Evolutionary conservation across 2,797 vertebrate genomes (phyloP).

Genomic region (Coregonus suidteri): DNA sequence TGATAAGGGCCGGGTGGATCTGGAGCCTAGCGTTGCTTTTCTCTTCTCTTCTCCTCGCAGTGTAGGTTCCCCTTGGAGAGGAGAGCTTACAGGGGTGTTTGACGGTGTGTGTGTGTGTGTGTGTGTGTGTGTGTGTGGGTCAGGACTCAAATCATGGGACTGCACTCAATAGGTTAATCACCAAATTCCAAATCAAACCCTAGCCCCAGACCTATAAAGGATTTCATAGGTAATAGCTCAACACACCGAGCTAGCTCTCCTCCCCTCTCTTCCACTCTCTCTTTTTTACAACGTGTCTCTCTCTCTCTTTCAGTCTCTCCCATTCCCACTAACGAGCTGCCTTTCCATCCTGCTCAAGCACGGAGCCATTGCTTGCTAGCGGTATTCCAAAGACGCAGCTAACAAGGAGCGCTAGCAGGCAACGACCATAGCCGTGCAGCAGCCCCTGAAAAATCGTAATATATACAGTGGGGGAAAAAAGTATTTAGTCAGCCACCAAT

Average conservation of each 20-base stretch:
- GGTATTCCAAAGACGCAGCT: constrained; percentile 14
- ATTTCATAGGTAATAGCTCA: neutral
- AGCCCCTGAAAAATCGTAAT: no score
- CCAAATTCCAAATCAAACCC: neutral
- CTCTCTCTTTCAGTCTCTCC: constrained; percentile 11
- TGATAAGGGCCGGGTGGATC: constrained; percentile 64
- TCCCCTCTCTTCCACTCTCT: neutral
- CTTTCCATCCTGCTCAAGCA: neutral
- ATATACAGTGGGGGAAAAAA: no score
- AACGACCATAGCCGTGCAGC: neutral
- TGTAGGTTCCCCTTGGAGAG: neutral
- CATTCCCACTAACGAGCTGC: constrained; percentile 4
- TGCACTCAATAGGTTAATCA: neutral
- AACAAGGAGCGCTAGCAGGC: constrained; percentile 46
- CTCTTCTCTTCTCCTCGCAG: neutral
- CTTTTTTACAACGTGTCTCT: constrained; percentile 3
- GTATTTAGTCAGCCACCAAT: no score
- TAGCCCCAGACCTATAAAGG: neutral
- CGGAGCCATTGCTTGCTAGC: neutral
- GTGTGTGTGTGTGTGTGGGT: neutral
- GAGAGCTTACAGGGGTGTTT: neutral
- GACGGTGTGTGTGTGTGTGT: neutral
- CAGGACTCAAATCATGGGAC: neutral
- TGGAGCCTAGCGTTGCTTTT: constrained; percentile 10
- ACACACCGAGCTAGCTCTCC: neutral